Evolutionary conservation across 2,113 vertebrate genomes (phyloP), one percentile per base, ranked within the genome.

Genomic region (Laterallus jamaicensis): DNA sequence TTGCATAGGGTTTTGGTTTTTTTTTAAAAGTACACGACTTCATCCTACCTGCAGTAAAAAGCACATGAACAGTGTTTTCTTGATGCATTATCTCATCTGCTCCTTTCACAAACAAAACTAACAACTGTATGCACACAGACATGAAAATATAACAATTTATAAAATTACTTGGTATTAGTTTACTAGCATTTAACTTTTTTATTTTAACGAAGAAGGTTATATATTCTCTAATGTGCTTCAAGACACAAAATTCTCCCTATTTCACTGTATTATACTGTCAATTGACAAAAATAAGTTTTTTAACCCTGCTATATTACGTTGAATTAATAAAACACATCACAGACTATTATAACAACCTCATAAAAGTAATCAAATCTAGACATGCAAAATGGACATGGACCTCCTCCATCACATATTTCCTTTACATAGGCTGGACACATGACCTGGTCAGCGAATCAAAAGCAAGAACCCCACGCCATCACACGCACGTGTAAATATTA

Each of bases 361-460:
- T 2, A 3, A 32, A 76, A 75, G 47, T 60, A 47, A 25, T 40
- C 32, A 10, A 21, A 19, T 10, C 5, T 4, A 29, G 62, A 2
- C 50, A 6, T 3, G 15, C 6, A 6, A 37, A 68, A 70, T 52
- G 11, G 9, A 49, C n/a, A 9, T 6, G 62, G 58, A 83, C 68
- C 39, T 10, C 50, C 79, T 25, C 5, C 54, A 24, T 18, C 29
- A 56, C 60, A 22, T 25, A 32, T 5, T 58, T 39, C 79, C 75
- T 79, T 74, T 44, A 37, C 17, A 77, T 3, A 55, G 62, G 25
- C 82, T 20, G 83, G 95, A 93, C 95, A 96, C 96, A 93, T 90
- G 97, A 96, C 96, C 92, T 9, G 88, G 94, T 75, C 96, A 97
- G 85, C 96, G 29, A 97, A 97, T 97, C 77, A 84, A 71, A 95